A percentile compares a stretch with the other conserved stretches of the same genome.
These are phyloP conservation scores for Dolichotis patagonum DNA, from an alignment of 2,113 vertebrate species.

Conservation along the genomic window DNA sequence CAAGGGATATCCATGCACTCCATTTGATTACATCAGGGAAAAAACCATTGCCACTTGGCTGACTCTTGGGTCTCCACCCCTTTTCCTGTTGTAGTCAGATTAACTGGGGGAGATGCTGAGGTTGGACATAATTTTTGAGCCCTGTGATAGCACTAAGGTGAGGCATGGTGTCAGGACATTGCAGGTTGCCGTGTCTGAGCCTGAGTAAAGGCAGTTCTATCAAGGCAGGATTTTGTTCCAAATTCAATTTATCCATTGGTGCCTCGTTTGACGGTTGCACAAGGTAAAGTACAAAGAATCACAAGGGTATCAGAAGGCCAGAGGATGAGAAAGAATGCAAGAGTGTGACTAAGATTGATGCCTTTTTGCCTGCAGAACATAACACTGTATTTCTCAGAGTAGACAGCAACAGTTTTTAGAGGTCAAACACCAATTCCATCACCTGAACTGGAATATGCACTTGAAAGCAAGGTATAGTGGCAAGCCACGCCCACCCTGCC, in stretches of 20 bases:
- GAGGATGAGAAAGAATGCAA: neutral
- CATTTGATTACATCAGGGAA: constrained; percentile 84
- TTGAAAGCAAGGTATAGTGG: constrained; percentile 76
- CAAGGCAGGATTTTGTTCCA: constrained; percentile 81
- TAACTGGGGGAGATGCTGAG: constrained; percentile 55
- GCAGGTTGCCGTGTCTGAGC: constrained; percentile 71
- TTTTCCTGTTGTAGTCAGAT: constrained; percentile 8
- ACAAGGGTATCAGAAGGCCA: neutral
- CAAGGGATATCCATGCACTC: constrained; percentile 87
- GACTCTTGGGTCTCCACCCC: constrained; percentile 71
- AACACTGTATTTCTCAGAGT: constrained; percentile 75
- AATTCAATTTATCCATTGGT: constrained; percentile 84
- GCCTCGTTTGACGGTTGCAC: constrained; percentile 64
- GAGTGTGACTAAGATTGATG: constrained; percentile 55
- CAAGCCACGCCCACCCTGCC: constrained; percentile 35
- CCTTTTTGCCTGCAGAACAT: constrained; percentile 65
- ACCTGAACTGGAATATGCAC: constrained; percentile 81
- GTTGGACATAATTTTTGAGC: constrained; percentile 72
- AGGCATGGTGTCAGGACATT: constrained; percentile 73
- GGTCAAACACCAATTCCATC: constrained; percentile 78
- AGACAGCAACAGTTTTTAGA: constrained; percentile 76
- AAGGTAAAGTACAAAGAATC: constrained; percentile 65
- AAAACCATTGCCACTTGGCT: constrained; percentile 74
- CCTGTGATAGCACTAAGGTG: constrained; percentile 55
- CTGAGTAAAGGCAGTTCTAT: constrained; percentile 76